Base-by-base conservation (phyloP, 2,797 vertebrate species). In the Molossus alvarezi region DNA sequence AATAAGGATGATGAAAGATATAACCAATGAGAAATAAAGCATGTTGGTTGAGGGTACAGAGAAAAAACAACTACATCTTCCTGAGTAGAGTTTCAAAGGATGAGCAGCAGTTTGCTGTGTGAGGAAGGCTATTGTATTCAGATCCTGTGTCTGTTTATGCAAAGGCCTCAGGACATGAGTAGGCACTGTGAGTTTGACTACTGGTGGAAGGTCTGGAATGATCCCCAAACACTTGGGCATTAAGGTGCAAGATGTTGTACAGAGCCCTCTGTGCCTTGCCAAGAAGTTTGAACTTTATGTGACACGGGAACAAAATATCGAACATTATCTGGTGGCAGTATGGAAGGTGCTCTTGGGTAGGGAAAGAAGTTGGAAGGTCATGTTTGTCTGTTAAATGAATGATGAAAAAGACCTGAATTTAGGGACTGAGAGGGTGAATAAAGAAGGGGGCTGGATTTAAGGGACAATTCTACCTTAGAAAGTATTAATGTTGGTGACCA, bases 111-210 rank as follows among this genome's bases (percentile, higher is more conserved):
- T 85, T 65, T 85, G 20, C 51, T 48, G 1, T 41, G 9, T 55
- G 64, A 90, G 29, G 73, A 94, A 90, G 14, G 3, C n/a, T 69
- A n/a, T 90, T 81, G n/a, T n/a, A n/a, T n/a, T 88, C 53, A 60
- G 53, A 81, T 2, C 27, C 6, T 53, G 23, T 41, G 37, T 88
- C 41, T 85, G n/a, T 77, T 48, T 72, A 37, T 75, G 53, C 25
- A 55, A 62, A 96, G 76, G 37, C 1, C 21, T 55, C 5, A 83
- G 57, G 58, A 72, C 17, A 3, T 10, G 21, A 75, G 21, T 23
- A 45, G 18, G 7, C 21, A 72, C 60, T 55, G 41, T 15, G 41
- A 71, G 12, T 93, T 33, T 15, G n/a, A 86, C 27, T 60, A 67
- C 58, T 73, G 27, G 45, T 53, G 75, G 62, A 82, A 53, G 11